Evolutionary conservation across 1,140 invertebrate genomes (phyloP).

Genomic region (Subanguina moxae): DNA sequence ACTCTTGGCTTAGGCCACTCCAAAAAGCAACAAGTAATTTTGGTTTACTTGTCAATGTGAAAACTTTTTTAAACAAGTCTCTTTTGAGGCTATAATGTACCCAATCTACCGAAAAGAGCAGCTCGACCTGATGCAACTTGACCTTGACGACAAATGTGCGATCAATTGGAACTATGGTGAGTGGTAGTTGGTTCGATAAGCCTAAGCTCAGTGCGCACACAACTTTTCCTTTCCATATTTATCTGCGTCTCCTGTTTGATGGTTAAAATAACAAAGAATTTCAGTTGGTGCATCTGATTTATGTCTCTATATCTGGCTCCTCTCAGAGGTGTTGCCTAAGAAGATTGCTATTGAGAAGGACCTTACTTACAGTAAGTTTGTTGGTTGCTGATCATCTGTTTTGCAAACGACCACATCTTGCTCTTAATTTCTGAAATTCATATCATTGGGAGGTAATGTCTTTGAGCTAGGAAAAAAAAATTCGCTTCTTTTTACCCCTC

Average conservation of each 20-base stretch:
- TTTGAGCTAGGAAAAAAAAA: too few species aligned
- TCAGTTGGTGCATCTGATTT: slow-evolving; percentile 47
- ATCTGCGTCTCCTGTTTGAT: too few species aligned
- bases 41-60: not conserved
- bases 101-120: slow-evolving; percentile 52
- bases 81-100: slow-evolving; percentile 47
- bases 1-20: slow-evolving; percentile 50
- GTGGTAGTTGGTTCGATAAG: not conserved
- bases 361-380: slow-evolving; percentile 29
- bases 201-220: too few species aligned
- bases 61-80: not conserved
- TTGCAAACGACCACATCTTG: too few species aligned
- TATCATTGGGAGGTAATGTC: too few species aligned
- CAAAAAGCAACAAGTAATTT: slow-evolving; percentile 36
- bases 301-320: slow-evolving; percentile 52
- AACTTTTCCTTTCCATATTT: too few species aligned
- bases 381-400: not conserved
- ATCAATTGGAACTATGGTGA: slow-evolving; percentile 52
- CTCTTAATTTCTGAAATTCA: too few species aligned
- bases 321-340: slow-evolving; percentile 48
- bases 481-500: too few species aligned
- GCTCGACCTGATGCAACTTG: slow-evolving; percentile 44
- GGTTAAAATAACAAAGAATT: too few species aligned
- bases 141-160: slow-evolving; percentile 53
- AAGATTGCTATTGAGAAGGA: slow-evolving; percentile 42